Evolutionary conservation across 2,888 invertebrate species (phyloP), one percentile per base, ranked within the genome.

Genomic region (Amphipoea lucens): DNA sequence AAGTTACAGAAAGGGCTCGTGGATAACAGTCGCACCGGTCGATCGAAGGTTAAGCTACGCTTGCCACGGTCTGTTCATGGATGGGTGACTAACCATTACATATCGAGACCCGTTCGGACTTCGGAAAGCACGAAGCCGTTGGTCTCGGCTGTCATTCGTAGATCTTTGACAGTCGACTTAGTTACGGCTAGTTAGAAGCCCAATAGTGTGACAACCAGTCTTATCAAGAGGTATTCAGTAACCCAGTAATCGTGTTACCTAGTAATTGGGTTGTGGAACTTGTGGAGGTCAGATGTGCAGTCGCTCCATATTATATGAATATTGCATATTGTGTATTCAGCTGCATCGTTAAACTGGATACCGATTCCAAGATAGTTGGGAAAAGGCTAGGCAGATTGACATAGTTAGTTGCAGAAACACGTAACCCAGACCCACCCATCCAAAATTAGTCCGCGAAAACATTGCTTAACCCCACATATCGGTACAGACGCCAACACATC

Each of bases 391-490:
- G 14, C 29, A 62, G 14, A 62, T 29, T 62, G 29, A 29, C 14
- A 57, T 57, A 57, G 57, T 2, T 62, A 62, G 29, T 29, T 62
- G 29, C 36, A 36, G 29, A 29, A 62, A 62, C 29, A 62, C 62
- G 29, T 23, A 9, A 23, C 57, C 57, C 23, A 23, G 23, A 42
- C 29, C n/a, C n/a, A n/a, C 54, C 54, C 20, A 60, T 60, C n/a
- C 29, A 40, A 77, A 20, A 65, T n/a, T 2, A 1, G 1, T 42
- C 17, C 20, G 0, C 17, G 20, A 51, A 76, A 60, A 60, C 29
- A 42, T 40, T 77, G 20, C 45, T 45, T 65, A 77, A 45, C 82
- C 40, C 14, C 29, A 40, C 20, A 51, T 51, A 60, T 23, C 57
- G 20, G 57, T 60, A 36, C 36, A 29, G 29, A 29, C 29, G 29